Conservation (phyloP, 2,797 vertebrate species). For the Clangula hyemalis region DNA sequence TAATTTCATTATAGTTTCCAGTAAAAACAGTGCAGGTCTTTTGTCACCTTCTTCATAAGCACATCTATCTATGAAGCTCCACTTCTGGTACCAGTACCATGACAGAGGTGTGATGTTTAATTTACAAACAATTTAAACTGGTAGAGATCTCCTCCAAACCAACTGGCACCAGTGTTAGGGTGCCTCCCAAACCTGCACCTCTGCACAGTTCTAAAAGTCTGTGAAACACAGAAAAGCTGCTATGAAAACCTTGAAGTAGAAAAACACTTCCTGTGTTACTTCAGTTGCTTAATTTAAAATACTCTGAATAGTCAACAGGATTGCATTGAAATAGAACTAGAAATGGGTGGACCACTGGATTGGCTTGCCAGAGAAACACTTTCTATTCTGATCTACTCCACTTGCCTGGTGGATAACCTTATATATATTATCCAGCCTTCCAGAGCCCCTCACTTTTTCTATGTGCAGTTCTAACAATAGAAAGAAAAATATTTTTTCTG, state of each 20-base stretch:
- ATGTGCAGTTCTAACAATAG: not conserved
- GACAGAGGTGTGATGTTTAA: not conserved
- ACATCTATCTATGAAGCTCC: not conserved
- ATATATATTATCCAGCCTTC: not conserved
- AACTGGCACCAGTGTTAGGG: no score
- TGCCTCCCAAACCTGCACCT: not conserved
- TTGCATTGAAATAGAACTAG: not conserved
- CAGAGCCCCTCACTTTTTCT: not conserved
- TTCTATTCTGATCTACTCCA: not conserved
- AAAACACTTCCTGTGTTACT: not conserved
- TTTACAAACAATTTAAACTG: not conserved
- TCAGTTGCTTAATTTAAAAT: not conserved
- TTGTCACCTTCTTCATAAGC: not conserved
- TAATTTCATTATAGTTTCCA: not conserved
- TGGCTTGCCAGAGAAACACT: not conserved
- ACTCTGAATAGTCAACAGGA: not conserved
- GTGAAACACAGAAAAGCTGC: not conserved
- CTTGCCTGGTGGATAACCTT: not conserved
- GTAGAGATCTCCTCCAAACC: not conserved
- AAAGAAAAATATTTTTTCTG: not conserved
- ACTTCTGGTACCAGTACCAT: not conserved
- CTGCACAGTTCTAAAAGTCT: not conserved
- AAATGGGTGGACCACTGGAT: not conserved
- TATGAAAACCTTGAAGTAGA: not conserved
- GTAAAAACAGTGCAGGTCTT: not conserved